Evolutionary conservation across 2,888 invertebrate genomes (phyloP).

Genomic region (Baccha elongata): DNA sequence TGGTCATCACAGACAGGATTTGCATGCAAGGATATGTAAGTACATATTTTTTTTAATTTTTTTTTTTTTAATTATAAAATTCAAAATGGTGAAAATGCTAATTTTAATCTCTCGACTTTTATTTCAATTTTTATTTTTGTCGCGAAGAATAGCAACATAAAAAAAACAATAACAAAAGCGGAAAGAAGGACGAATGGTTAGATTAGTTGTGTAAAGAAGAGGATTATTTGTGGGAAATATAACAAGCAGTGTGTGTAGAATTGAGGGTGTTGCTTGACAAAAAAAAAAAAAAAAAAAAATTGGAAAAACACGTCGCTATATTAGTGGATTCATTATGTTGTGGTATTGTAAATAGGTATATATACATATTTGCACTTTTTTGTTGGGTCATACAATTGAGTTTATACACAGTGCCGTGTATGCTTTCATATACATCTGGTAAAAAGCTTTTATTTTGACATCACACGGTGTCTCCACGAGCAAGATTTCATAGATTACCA

Average conservation of each 20-base stretch:
- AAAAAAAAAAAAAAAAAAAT: neutral
- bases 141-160: constrained; percentile 3
- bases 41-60: constrained; percentile 25
- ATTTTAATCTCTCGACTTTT: constrained; percentile 45
- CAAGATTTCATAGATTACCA: no score
- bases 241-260: neutral
- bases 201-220: constrained; percentile 50
- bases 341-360: neutral
- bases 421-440: no score
- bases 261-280: constrained; percentile 23
- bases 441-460: no score
- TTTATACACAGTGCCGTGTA: no score
- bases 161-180: neutral
- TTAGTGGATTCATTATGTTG: neutral
- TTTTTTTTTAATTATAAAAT: constrained; percentile 63
- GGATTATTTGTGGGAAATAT: constrained; percentile 38
- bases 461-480: no score
- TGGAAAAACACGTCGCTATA: neutral
- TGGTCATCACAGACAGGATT: constrained; percentile 2
- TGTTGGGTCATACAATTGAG: no score
- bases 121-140: constrained; percentile 2
- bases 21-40: no score
- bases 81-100: constrained; percentile 69
- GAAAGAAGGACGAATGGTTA: constrained; percentile 7
- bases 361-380: no score